Base-by-base conservation (phyloP, 1,140 invertebrate genomes). In the Ceratina australensis region DNA sequence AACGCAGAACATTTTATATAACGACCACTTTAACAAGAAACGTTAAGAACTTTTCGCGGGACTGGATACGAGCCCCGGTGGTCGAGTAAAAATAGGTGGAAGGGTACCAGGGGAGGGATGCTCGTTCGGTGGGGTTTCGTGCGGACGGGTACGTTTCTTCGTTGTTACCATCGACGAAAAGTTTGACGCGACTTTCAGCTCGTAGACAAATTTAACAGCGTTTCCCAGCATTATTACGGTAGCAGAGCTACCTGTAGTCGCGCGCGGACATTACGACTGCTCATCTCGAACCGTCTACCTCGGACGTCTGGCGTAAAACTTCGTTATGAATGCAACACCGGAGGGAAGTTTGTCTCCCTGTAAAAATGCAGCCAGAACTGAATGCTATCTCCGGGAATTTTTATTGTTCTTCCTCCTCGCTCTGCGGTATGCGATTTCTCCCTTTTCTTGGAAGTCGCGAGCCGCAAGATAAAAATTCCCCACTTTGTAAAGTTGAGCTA, bases 261-360 rank as follows among this genome's bases (percentile, higher is more conserved):
- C 33, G 33, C 33, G 33, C 33, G n/a, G n/a, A 42, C 33, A 18
- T 60, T 60, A 71, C 7, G 16, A 60, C 22, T 71, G 33, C 16
- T 71, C 56, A 49, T 71, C 33, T 59, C 16, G 42, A 50, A 71
- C 68, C 16, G 15, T 54, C 52, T 18, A 42, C 33, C n/a, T 54
- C 52, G 52, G 52, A 54, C 52, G 65, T 67, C 13, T 71, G 42
- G n/a, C 57, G n/a, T 59, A 24, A 59, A 59, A 71, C 54, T 71
- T 49, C 67, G 67, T 71, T 42, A 26, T 20, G 56, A 49, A 24
- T 59, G 67, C n/a, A 47, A 15, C 3, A 15, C 15, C 15, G n/a
- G 56, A 8, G 28, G 28, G 28, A 71, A 59, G 33, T 71, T 71
- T 42, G 12, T 52, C 22, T 54, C 12, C 3, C 5, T 18, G 26